A percentile compares a stretch with the other conserved stretches of the same genome.
Evolutionary conservation across 2,888 invertebrate genomes (phyloP).

Genomic region (Latrodectus hesperus): DNA sequence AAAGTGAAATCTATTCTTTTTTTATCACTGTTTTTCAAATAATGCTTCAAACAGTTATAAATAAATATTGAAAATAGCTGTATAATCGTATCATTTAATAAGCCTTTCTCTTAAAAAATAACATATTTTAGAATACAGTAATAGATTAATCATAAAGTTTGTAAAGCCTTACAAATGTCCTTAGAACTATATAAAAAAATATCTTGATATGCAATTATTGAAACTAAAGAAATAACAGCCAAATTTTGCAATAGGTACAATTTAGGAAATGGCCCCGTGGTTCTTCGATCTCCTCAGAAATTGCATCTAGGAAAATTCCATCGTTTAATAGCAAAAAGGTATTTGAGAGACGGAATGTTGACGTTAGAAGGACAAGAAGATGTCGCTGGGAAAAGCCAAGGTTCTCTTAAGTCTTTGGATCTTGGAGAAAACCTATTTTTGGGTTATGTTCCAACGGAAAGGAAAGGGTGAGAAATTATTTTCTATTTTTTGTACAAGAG

Average conservation of each 20-base stretch:
- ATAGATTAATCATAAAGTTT: too few species aligned
- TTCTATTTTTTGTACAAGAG: neutral
- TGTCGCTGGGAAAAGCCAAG: slow-evolving; percentile 86
- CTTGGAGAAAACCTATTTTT: slow-evolving; percentile 86
- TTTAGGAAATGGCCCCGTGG: slow-evolving; percentile 87
- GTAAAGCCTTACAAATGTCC: too few species aligned
- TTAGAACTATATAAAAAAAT: too few species aligned
- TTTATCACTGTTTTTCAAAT: too few species aligned
- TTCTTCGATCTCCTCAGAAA: slow-evolving; percentile 84
- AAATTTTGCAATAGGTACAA: slow-evolving; percentile 79
- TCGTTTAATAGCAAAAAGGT: slow-evolving; percentile 86
- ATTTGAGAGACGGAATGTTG: slow-evolving; percentile 85
- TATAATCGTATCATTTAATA: too few species aligned
- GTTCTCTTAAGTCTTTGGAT: slow-evolving; percentile 87
- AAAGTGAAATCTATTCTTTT: too few species aligned
- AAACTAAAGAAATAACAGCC: neutral
- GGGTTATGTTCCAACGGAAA: slow-evolving; percentile 86
- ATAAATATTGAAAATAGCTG: too few species aligned
- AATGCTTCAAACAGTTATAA: too few species aligned
- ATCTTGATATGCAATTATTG: too few species aligned
- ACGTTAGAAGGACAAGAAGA: slow-evolving; percentile 87
- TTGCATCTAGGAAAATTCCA: slow-evolving; percentile 85
- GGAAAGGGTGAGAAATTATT: slow-evolving; percentile 80
- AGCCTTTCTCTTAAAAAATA: too few species aligned
- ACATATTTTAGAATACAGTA: too few species aligned